Base-by-base conservation (phyloP, 2,113 vertebrate species). In the Herpetotheres cachinnans region DNA sequence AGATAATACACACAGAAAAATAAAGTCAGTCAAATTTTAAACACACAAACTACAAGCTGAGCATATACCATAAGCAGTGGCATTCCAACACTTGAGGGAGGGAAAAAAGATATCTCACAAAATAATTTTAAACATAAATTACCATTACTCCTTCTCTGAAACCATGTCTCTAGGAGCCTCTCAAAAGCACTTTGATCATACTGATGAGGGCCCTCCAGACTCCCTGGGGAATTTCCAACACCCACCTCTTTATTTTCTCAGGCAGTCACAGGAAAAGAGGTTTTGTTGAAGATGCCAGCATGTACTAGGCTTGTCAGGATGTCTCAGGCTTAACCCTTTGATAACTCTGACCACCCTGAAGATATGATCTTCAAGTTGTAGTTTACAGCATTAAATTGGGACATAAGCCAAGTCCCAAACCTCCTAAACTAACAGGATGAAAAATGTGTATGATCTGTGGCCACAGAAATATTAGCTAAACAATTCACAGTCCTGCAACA, bases 231-330 rank as follows among this genome's bases (percentile, higher is more conserved):
- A 93, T 94, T 91, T 95, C 73, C 95, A 95, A 91, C 83, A 95
- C 73, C 62, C 83, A 95, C 89, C 93, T 96, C 94, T 79, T 96
- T 82, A 89, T 94, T 95, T 97, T 77, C 93, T 91, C 81, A 94
- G 84, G 77, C 91, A 80, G 62, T 85, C 82, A 91, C 49, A 89
- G 93, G 91, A 85, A 95, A 84, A 92, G 91, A 96, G 81, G 91
- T 91, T 97, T 87, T 82, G 58, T n/a, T 73, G 84, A 91, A 97
- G 86, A 95, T 80, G 89, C 78, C 89, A 97, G 70, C 16, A 1
- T 26, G 32, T 61, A 76, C 54, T 26, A 67, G 27, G 56, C 36
- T 67, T 44, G 26, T 92, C 65, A 79, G 32, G 62, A 90, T 73
- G 73, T 73, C 77, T 83, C 73, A 62, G 56, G 54, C 40, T 95